Base-by-base conservation (phyloP, 2,888 invertebrate genomes). In the Serrognathus titanus region DNA sequence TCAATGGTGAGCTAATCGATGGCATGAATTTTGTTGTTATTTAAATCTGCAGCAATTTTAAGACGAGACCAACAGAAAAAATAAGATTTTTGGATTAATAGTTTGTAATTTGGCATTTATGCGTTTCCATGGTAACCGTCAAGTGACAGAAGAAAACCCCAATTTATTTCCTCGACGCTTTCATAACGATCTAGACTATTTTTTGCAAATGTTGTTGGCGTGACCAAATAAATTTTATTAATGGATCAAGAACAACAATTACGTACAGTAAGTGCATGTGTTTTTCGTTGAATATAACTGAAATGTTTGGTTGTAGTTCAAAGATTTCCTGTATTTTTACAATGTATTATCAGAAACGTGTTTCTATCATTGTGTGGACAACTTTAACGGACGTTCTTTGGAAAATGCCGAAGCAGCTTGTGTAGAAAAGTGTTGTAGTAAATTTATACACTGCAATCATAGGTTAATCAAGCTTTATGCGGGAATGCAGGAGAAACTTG, bases 241-340 rank as follows among this genome's bases (percentile, higher is more conserved):
- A 39, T 39, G 39, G 39, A 39, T n/a, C 12, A 11, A 57, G 46
- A 51, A 39, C 57, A 57, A 11, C 53, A 57, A 16, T 40, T 57
- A 40, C 53, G 53, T 50, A 57, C 57, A 37, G 57, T 57, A 57
- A 57, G 53, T 39, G 9, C 5, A 12, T 20, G 38, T n/a, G 31
- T 36, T 38, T 31, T 55, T 11, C 8, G 6, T n/a, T 47, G 12
- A 39, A 24, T 39, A 40, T 39, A 53, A 40, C 16, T 13, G 48
- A 31, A 10, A 11, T 49, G 11, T 48, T 55, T 13, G 39, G 36
- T 53, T 50, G 6, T 37, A 58, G 58, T 58, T 58, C 47, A 53
- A 50, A 54, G 58, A 58, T 31, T 58, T 58, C 16, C 40, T 58
- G 40, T 46, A 46, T n/a, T 53, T 58, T 36, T 58, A 58, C 53